Base-by-base conservation (phyloP, 2,888 invertebrate genomes). In the Nemotelus nigrinus region DNA sequence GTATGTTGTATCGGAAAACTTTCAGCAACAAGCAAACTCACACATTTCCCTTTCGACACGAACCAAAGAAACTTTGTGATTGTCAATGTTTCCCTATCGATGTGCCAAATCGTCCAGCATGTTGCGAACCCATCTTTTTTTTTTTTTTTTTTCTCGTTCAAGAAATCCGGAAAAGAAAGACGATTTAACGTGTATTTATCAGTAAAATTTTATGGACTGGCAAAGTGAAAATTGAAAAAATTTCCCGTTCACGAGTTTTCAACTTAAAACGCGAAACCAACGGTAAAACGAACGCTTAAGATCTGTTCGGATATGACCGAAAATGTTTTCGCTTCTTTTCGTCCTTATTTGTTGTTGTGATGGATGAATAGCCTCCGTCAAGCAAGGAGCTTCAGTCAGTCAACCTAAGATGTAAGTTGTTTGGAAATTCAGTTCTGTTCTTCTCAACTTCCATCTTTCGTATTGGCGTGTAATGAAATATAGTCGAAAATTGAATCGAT, bases 201-300 rank as follows among this genome's bases (percentile, higher is more conserved):
- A n/a, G 67, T 67, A 47, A 67, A 67, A 67, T 48, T 67, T 67
- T 67, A 67, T 67, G 47, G 67, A 44, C 67, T 67, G 67, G 67
- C 67, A 67, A 67, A 67, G 48, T 67, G 67, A 67, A 67, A 67
- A 67, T 67, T 67, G 67, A 67, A 67, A 67, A 41, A 25, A 67
- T 67, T 45, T 67, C 47, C 67, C 41, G 3, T 67, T 67, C 47
- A 67, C 47, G 48, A 67, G 25, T 67, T 45, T 48, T 45, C 67
- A 39, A 47, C 47, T 47, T 47, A 47, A 67, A 25, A 25, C 25
- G 25, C 25, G 25, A 25, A 25, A 25, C 25, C 25, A 25, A 25
- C 25, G 25, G 25, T 25, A 25, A 25, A 25, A 44, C 39, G 67
- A 10, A 4, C 25, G 45, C 10, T 67, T 4, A 47, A 67, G 10